Percentiles rank a stretch among this genome's conserved stretches.
These are phyloP conservation scores for Chrysocyon brachyurus DNA, from an alignment of 2,797 vertebrate species.

Conservation along the genomic window DNA sequence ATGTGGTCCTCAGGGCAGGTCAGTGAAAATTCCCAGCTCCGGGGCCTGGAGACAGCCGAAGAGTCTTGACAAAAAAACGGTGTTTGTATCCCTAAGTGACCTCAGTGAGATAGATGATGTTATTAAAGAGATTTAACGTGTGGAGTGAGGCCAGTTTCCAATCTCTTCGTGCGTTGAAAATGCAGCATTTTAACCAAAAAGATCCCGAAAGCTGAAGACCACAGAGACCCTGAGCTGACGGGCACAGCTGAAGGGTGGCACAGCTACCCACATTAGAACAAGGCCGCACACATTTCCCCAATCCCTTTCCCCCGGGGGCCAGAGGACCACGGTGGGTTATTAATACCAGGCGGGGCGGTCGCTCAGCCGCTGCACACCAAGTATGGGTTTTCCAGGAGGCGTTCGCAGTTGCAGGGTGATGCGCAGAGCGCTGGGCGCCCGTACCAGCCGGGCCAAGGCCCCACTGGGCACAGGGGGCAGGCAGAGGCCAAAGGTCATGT, in stretches of 20 bases:
- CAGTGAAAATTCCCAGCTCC: accelerated
- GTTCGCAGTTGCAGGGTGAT: background rate
- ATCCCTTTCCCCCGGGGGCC: background rate
- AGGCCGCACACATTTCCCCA: background rate
- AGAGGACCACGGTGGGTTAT: background rate
- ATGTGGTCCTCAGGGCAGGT: background rate
- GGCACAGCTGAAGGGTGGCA: background rate
- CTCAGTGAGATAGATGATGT: background rate
- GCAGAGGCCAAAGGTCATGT: no score
- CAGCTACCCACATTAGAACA: accelerated
- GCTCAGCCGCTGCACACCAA: background rate
- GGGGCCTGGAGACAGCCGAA: background rate
- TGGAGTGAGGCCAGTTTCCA: background rate
- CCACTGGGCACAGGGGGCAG: background rate
- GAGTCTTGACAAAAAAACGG: background rate
- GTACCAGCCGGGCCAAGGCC: no score
- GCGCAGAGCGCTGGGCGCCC: background rate
- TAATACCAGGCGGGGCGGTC: background rate
- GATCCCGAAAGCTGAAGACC: background rate
- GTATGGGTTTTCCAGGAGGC: background rate
- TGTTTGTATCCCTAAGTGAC: background rate
- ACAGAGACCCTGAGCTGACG: background rate
- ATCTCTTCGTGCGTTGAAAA: background rate
- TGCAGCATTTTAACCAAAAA: background rate
- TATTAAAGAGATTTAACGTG: background rate